phyloP scores from a whole-genome alignment of 2,888 invertebrate species.

The Morpho achilles region DNA sequence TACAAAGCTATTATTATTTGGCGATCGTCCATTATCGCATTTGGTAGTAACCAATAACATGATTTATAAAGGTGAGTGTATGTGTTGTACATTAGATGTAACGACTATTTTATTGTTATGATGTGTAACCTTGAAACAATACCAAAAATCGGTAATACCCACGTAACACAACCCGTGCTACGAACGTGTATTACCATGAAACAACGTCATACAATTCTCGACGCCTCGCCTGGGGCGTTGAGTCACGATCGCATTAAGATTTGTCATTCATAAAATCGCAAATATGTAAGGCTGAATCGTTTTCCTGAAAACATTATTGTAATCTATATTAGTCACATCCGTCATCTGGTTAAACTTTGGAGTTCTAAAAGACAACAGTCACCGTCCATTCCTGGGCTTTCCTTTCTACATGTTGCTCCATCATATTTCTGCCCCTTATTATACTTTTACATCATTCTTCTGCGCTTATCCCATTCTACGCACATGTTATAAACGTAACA shows the following conservation, averaged over 20 bases:
- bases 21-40: too few relatives aligned
- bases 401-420: conserved; percentile 37
- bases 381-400: conserved; percentile 6
- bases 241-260: conserved; percentile 57
- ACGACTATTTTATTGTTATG: conserved; percentile 9
- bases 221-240: conserved; percentile 42
- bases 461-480: too few relatives aligned
- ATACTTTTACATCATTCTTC: too few relatives aligned
- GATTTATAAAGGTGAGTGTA: too few relatives aligned
- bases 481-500: too few relatives aligned
- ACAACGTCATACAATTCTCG: conserved; percentile 49
- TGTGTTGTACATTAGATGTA: conserved; percentile 7
- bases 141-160: conserved; percentile 38
- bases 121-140: conserved; percentile 38
- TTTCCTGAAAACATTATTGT: conserved; percentile 26
- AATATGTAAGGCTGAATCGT: conserved; percentile 41
- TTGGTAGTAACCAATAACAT: too few relatives aligned
- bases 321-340: conserved; percentile 16
- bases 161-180: conserved; percentile 31
- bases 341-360: conserved; percentile 10
- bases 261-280: conserved; percentile 63
- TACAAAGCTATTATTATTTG: too few relatives aligned
- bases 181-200: conserved; percentile 39
- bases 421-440: too few relatives aligned
- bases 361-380: too few relatives aligned